phyloP scores from a whole-genome alignment of 2,888 invertebrate genomes.

The Unio pictorum region DNA sequence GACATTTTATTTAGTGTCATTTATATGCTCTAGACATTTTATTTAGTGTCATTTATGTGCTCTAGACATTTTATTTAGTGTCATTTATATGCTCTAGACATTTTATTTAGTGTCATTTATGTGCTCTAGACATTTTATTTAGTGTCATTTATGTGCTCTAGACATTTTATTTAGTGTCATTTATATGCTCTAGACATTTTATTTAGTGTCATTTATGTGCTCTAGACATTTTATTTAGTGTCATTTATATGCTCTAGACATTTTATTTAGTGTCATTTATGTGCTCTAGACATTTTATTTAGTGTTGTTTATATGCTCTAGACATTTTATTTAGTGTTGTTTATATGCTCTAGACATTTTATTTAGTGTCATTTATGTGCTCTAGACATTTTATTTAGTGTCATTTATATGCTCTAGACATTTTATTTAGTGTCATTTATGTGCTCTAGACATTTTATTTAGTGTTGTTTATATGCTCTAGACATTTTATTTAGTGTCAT shows the following conservation, averaged over 20 bases:
- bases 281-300: constrained; percentile 5
- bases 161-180: constrained; percentile 73
- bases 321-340: not conserved
- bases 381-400: constrained; percentile 75
- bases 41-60: not conserved
- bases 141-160: constrained; percentile 66
- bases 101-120: not conserved
- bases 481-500: not conserved
- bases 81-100: not conserved
- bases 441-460: not conserved
- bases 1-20: not conserved
- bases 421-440: not conserved
- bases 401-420: not conserved
- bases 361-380: constrained; percentile 29
- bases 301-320: not conserved
- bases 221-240: not conserved
- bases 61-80: constrained; percentile 7
- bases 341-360: constrained; percentile 74
- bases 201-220: not conserved
- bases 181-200: not conserved
- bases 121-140: not conserved
- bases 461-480: not conserved
- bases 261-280: not conserved
- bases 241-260: not conserved
- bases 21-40: not conserved